Evolutionary conservation across 2,888 invertebrate genomes (phyloP).

Genomic region (Conus canariensis): DNA sequence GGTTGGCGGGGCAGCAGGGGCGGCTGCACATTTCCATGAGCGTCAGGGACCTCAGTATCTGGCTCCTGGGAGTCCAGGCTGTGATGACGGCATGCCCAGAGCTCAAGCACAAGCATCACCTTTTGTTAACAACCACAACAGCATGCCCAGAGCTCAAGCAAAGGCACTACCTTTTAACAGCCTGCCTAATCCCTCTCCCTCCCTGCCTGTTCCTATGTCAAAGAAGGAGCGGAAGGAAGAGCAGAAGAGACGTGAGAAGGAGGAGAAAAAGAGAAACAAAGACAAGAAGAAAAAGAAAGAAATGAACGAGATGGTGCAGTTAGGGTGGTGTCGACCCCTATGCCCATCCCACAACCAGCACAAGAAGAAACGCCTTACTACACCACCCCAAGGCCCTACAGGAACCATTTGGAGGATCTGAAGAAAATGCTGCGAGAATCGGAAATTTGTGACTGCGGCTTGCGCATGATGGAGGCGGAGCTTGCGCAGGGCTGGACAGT

Average conservation of each 20-base stretch:
- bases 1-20: neutral
- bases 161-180: too few relatives aligned
- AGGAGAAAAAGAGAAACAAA: neutral
- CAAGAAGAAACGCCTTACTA: conserved; percentile 56
- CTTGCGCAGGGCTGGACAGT: conserved; percentile 66
- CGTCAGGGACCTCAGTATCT: neutral
- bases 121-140: neutral
- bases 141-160: neutral
- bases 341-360: conserved; percentile 47
- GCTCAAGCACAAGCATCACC: neutral
- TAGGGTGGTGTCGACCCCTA: conserved; percentile 52
- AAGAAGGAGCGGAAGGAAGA: conserved; percentile 14
- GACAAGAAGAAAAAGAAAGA: neutral
- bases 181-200: neutral
- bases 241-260: conserved; percentile 10
- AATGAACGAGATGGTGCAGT: neutral
- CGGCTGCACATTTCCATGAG: neutral
- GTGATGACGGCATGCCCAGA: neutral
- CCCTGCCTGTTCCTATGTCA: neutral
- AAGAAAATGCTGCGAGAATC: conserved; percentile 60
- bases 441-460: conserved; percentile 69
- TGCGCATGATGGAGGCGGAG: conserved; percentile 61
- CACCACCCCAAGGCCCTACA: conserved; percentile 57
- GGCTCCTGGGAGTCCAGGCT: neutral
- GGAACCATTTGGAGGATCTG: conserved; percentile 53